These are phyloP conservation scores for Erebia epiphron DNA, from an alignment of 2,888 invertebrate species.

Conservation along the genomic window DNA sequence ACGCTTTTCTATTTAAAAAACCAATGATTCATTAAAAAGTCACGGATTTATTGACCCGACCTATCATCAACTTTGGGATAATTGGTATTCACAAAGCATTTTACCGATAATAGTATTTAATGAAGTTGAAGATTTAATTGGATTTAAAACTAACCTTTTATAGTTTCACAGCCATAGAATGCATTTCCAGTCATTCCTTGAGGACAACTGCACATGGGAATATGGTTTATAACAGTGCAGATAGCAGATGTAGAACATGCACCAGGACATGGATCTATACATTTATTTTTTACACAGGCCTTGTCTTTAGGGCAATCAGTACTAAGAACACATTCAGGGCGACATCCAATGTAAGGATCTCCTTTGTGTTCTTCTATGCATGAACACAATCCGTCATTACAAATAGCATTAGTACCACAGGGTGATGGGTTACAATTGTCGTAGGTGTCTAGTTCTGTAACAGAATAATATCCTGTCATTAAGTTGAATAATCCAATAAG, in stretches of 20 bases:
- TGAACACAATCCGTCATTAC: conserved; percentile 82
- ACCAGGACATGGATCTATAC: conserved; percentile 86
- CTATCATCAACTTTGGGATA: too few species aligned
- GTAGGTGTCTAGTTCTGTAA: conserved; percentile 56
- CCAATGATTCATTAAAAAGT: too few species aligned
- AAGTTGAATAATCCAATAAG: too few species aligned
- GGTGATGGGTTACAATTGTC: conserved; percentile 85
- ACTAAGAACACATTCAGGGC: conserved; percentile 87
- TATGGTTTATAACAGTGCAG: conserved; percentile 88
- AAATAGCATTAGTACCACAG: conserved; percentile 85
- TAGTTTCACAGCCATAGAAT: conserved; percentile 83
- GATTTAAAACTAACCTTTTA: conserved; percentile 65
- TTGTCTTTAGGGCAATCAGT: conserved; percentile 85
- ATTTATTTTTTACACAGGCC: conserved; percentile 87
- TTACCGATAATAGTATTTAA: not conserved
- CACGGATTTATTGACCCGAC: too few species aligned
- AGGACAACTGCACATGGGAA: conserved; percentile 88
- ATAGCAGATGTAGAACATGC: conserved; percentile 87
- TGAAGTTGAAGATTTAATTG: not conserved
- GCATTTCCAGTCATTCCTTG: conserved; percentile 87
- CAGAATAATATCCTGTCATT: conserved; percentile 4
- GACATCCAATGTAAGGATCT: conserved; percentile 86
- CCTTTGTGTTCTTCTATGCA: conserved; percentile 85
- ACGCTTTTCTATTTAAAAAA: too few species aligned
- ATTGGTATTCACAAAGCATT: not conserved